Base-by-base conservation (phyloP, 2,797 vertebrate species). In the Tapera naevia region DNA sequence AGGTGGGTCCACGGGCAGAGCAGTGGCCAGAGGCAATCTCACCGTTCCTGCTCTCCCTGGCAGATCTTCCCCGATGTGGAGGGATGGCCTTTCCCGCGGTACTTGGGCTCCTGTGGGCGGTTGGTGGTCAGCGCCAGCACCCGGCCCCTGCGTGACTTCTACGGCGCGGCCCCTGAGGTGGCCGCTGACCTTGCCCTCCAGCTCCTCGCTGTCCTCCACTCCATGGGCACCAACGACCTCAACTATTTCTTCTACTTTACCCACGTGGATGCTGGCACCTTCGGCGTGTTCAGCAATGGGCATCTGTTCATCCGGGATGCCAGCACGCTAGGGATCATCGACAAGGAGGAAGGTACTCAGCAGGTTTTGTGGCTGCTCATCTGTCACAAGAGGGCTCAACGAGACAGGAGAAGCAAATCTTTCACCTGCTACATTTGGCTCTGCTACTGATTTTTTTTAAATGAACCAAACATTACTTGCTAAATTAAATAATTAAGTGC, bases 51-150 rank as follows among this genome's bases (percentile, higher is more conserved):
- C 37, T 89, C 4, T 78, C 41, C 32, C 53, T 1, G 19, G 21
- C 97, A 99, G 98, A 98, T 99, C 96, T 99, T 99, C 82, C 98
- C 98, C 0, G 96, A 97, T 3, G 97, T 97, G 3, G 98, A 99
- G 86, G 98, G 98, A 39, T 99, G 98, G 98, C 98, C 98, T 6
- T 98, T 99, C 94, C 98, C 98, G 0, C 98, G 97, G 91, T 99
- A 99, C 93, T 96, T 98, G 82, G 98, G 98, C 56, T 98, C 98
- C 45, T 98, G 98, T 3, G 98, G 98, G 78, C 96, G 98, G 57
- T 81, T 98, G 89, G 73, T 98, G 82, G 96, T 98, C 89, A 98
- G 97, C 5, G 97, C 97, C 64, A 97, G 98, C 91, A 98, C 97
- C 61, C 97, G 82, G 57, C 97, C 97, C 6, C 90, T 98, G 80